Evolutionary conservation across 1,140 invertebrate genomes (phyloP).

Genomic region (Aricia agestis): DNA sequence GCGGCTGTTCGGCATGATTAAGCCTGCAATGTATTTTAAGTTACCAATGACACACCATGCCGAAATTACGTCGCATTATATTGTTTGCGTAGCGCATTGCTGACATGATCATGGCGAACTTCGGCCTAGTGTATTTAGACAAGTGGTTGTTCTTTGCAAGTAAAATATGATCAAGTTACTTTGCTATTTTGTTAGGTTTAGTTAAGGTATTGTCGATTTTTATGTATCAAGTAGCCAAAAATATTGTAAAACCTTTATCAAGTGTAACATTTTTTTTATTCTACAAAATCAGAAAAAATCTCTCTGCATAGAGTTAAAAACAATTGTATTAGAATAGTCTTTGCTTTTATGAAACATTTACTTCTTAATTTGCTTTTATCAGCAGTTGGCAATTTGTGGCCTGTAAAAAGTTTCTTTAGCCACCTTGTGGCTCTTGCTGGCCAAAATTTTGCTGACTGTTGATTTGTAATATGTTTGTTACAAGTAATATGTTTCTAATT

Average conservation of each 20-base stretch:
- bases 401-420: too few species aligned
- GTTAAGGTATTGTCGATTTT: slow-evolving; percentile 73
- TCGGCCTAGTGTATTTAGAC: too few species aligned
- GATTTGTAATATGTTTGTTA: background rate
- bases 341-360: background rate
- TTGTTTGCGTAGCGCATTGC: too few species aligned
- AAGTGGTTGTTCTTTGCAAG: background rate
- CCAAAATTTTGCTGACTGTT: too few species aligned
- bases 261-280: background rate
- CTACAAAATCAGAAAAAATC: background rate
- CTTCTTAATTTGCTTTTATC: too few species aligned
- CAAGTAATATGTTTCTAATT: background rate
- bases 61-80: too few species aligned
- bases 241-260: slow-evolving; percentile 3
- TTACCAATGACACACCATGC: too few species aligned
- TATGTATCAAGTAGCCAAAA: slow-evolving; percentile 26
- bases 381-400: too few species aligned
- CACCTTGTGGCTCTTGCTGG: too few species aligned
- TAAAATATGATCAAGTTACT: background rate
- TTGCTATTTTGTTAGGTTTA: slow-evolving; percentile 35
- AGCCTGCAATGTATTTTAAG: too few species aligned
- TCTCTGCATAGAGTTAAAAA: background rate
- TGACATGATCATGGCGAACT: too few species aligned
- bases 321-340: background rate
- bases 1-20: too few species aligned